A percentile compares a stretch with the other conserved stretches of the same genome.
Conservation (phyloP, 2,113 vertebrate species). For the Muscicapa adusta region DNA sequence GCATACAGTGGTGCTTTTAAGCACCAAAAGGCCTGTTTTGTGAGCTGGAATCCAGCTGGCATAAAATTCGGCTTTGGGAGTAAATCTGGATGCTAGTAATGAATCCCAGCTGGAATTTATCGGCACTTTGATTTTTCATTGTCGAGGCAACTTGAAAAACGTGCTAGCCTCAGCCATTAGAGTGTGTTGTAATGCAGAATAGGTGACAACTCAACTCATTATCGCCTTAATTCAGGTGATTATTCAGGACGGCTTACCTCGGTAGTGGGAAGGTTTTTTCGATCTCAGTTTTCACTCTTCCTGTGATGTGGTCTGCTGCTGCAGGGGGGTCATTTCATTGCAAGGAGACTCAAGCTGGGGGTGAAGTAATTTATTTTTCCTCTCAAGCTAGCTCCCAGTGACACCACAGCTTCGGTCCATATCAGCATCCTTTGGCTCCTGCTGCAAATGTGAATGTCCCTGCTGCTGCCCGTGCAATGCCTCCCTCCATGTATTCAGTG, state of each 20-base stretch:
- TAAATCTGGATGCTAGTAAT: not conserved
- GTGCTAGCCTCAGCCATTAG: not conserved
- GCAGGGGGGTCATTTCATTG: not conserved
- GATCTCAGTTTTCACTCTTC: not conserved
- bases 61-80: not conserved
- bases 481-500: rapidly evolving
- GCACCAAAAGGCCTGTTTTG: not conserved
- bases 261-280: not conserved
- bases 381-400: not conserved
- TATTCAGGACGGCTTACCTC: not conserved
- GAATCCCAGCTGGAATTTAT: not conserved
- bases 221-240: not conserved
- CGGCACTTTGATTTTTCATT: not conserved
- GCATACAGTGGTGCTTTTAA: not conserved
- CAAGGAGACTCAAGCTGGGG: not conserved
- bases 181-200: not conserved
- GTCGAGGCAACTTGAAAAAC: not conserved
- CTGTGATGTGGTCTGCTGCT: not conserved
- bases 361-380: not conserved
- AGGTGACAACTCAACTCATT: not conserved
- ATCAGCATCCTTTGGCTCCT: not conserved
- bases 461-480: not conserved
- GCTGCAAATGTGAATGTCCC: not conserved
- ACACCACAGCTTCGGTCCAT: rapidly evolving
- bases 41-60: not conserved